Evolutionary conservation across 2,113 vertebrate genomes (phyloP), one percentile per base, ranked within the genome.

Genomic region (Xerus inauris): DNA sequence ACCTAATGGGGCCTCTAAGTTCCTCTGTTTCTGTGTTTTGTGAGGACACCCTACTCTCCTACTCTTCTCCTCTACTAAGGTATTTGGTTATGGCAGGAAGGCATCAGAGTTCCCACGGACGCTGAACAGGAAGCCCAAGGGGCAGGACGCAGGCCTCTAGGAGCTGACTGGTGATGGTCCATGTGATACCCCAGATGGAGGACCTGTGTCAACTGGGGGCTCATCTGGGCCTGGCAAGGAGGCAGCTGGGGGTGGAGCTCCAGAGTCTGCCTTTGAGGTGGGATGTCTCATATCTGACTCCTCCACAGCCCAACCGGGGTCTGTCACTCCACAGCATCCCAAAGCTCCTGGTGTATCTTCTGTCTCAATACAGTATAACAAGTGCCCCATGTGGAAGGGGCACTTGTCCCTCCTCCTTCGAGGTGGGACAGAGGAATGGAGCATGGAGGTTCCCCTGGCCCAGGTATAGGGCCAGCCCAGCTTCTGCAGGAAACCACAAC

Each of bases 361-460:
- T 5, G 54, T 45, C 12, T 2, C 38, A 26, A 69, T 32, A 9
- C 9, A 9, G 10, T 8, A 6, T 35, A 38, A 42, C 42, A 59
- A 32, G 40, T 3, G 26, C 0, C 49, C 28, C 9, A 7, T n/a
- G 65, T 13, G 6, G 20, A 59, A 67, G 35, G 26, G n/a, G n/a
- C n/a, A n/a, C n/a, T n/a, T n/a, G n/a, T n/a, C 3, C 8, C 86
- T 5, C n/a, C 47, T 79, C 26, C 32, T 38, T n/a, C 3, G 0
- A 22, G 7, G n/a, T 6, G 30, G 35, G 42, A 28, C 20, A 22
- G 6, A 3, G 51, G 47, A 42, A 13, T 10, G 26, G 49, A 72
- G 26, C 49, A 28, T 1, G 42, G 24, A 45, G 51, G 71, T 35
- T 64, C 64, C 51, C 32, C n/a, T 38, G 51, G 76, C 51, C 82